Base-by-base conservation (phyloP, 2,888 invertebrate species). In the Tipula lateralis region DNA sequence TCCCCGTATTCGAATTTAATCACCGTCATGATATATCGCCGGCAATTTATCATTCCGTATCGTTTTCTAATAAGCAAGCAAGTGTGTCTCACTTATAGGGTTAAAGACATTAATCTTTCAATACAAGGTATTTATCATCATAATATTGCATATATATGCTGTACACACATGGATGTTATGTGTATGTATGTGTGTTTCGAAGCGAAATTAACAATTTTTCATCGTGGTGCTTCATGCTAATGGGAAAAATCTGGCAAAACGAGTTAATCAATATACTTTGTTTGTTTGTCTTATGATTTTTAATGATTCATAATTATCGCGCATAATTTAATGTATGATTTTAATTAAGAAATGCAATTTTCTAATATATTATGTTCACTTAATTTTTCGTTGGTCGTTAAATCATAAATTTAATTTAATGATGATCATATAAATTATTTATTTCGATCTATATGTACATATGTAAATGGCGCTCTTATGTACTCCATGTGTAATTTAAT, bases 261-360 rank as follows among this genome's bases (percentile, higher is more conserved):
- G 44, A 50, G n/a, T 50, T 50, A 50, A 50, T 50, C 19, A 66
- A 66, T 66, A 3, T 44, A n/a, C n/a, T 44, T 44, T n/a, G n/a
- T 66, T 66, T 66, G 66, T 66, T 50, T 66, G 66, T 66, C 66
- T 66, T 66, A 66, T 66, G 66, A 24, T 66, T 66, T 66, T 66
- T n/a, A 66, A 66, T 66, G 66, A 66, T 24, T 66, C 66, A 66
- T 66, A 24, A 66, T 24, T 6, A 66, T 66, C 44, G n/a, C 66
- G 7, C 24, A 66, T 66, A 66, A 66, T 66, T 66, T 66, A 66
- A 66, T 66, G 66, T 66, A 66, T 12, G 9, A 66, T 24, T 66
- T 66, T 66, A 19, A 66, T 66, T 19, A 66, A 66, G 9, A 66
- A 66, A 24, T 66, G 66, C 66, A 66, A 66, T 66, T 66, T 66